Evolutionary conservation across 2,888 invertebrate genomes (phyloP).

Genomic region (Rhopalosiphum nymphaeae): DNA sequence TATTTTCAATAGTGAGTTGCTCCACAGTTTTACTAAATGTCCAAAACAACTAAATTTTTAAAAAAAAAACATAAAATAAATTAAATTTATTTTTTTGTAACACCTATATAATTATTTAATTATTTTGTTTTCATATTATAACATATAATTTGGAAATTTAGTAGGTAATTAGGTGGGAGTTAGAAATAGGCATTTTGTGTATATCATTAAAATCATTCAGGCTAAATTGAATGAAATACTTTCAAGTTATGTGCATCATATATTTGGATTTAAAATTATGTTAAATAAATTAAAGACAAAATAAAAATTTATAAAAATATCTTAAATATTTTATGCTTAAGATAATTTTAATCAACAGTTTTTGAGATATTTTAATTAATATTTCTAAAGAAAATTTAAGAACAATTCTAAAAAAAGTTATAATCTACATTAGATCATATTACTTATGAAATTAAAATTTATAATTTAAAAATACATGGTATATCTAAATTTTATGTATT

Average conservation of each 20-base stretch:
- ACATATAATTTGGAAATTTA: background rate
- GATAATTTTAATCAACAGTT: background rate
- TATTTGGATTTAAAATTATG: background rate
- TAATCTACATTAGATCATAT: background rate
- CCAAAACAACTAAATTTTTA: constrained; percentile 52
- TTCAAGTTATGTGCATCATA: background rate
- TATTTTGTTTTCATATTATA: background rate
- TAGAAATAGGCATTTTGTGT: background rate
- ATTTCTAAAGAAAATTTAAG: too few species aligned
- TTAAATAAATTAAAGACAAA: background rate
- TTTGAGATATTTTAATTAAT: background rate
- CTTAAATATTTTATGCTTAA: background rate
- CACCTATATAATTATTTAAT: background rate
- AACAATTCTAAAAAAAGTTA: too few species aligned
- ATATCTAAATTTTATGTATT: background rate
- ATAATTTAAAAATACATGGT: background rate
- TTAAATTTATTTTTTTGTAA: background rate
- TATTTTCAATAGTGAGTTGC: background rate
- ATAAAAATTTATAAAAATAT: background rate
- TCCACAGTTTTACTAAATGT: constrained; percentile 49
- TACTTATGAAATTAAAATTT: background rate
- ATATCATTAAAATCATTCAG: background rate
- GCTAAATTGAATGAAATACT: background rate
- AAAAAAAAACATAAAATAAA: background rate
- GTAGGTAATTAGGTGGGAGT: background rate